Percentiles rank a stretch among this genome's conserved stretches.
Conservation (phyloP, 1,140 invertebrate genomes). For the Drosophila nasuta region DNA sequence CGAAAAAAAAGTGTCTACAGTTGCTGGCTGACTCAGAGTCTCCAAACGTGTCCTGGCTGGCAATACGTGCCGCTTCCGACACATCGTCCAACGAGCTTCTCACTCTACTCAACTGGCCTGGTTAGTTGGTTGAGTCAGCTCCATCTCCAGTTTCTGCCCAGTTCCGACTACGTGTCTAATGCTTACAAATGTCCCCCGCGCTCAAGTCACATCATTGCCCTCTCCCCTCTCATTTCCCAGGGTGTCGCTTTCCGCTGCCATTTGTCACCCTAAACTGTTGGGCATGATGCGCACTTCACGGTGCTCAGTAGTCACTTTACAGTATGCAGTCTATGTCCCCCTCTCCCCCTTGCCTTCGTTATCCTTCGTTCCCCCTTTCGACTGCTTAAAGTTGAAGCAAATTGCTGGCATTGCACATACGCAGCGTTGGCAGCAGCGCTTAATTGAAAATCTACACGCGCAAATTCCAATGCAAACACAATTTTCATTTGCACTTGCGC, state of each 20-base stretch:
- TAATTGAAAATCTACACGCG: conserved; percentile 74
- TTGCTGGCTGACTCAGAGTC: conserved; percentile 24
- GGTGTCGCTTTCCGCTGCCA: conserved; percentile 40
- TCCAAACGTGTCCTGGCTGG: conserved; percentile 50
- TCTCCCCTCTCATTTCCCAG: conserved; percentile 9
- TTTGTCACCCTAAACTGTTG: conserved; percentile 68
- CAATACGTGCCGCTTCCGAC: conserved; percentile 60
- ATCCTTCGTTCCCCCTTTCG: neutral
- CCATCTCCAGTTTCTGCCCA: conserved; percentile 1
- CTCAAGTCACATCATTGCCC: conserved; percentile 15
- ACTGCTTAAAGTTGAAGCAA: conserved; percentile 30
- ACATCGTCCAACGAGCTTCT: conserved; percentile 25
- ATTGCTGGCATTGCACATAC: conserved; percentile 70
- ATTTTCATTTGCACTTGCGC: conserved; percentile 45
- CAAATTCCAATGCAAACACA: conserved; percentile 71
- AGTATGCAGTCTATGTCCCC: neutral
- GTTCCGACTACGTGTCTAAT: conserved; percentile 67
- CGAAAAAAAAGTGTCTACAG: conserved; percentile 32
- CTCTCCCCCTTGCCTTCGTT: too few species aligned
- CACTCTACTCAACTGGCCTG: neutral
- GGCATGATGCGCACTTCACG: conserved; percentile 38
- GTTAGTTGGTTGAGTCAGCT: conserved; percentile 2
- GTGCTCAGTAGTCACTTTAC: conserved; percentile 24
- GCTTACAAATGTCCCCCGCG: conserved; percentile 62
- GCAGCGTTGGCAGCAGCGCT: conserved; percentile 49